Evolutionary conservation across 1,140 invertebrate species (phyloP).

Genomic region (Metaphire vulgaris): DNA sequence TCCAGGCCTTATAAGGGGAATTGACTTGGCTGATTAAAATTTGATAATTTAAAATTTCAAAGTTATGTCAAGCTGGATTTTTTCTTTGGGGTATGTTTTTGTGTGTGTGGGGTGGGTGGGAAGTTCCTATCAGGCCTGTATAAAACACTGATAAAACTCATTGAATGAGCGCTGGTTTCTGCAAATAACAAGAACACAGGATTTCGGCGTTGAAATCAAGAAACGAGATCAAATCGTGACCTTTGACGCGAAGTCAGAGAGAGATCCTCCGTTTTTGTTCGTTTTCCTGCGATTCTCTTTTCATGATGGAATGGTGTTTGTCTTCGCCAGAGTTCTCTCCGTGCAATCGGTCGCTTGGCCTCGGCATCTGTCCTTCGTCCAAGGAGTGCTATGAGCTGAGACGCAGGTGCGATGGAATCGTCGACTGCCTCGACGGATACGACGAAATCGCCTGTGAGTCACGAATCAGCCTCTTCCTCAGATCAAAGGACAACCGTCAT

Average conservation of each 20-base stretch:
- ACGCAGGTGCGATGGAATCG: neutral
- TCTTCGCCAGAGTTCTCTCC: neutral
- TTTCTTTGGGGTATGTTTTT: too few relatives aligned
- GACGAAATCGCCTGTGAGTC: conserved; percentile 9
- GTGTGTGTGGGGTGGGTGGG: too few relatives aligned
- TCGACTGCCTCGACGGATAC: conserved; percentile 4
- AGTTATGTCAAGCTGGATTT: too few relatives aligned
- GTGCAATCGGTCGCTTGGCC: conserved; percentile 7
- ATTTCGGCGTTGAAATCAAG: neutral
- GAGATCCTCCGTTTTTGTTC: neutral
- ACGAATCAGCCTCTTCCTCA: too few relatives aligned
- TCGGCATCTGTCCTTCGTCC: conserved; percentile 1
- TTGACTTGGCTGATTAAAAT: neutral
- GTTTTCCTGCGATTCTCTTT: neutral
- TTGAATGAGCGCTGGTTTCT: neutral
- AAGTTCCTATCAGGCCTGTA: too few relatives aligned
- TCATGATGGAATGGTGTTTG: neutral
- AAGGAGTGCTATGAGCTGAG: conserved; percentile 10
- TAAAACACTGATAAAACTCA: neutral
- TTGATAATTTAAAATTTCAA: too few relatives aligned
- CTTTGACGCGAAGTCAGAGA: too few relatives aligned
- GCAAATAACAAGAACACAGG: neutral
- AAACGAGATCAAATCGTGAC: too few relatives aligned
- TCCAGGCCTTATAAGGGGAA: neutral
- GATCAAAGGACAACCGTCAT: too few relatives aligned